These are phyloP conservation scores for Apoderus coryli DNA, from an alignment of 2,888 invertebrate genomes.

Conservation along the genomic window DNA sequence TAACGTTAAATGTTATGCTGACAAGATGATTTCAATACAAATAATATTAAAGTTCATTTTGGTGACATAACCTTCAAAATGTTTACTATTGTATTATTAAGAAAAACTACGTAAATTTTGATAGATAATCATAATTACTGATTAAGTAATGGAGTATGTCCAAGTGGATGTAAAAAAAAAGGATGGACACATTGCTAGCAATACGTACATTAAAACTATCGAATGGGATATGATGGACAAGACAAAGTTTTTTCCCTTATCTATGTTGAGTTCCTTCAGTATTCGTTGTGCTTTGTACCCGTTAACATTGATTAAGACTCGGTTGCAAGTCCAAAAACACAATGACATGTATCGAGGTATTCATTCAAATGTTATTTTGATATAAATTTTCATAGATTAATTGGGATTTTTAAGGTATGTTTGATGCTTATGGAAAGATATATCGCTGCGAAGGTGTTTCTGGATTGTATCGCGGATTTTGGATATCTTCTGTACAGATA, in stretches of 20 bases:
- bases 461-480: slow-evolving; percentile 88
- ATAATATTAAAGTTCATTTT: no score
- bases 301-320: slow-evolving; percentile 84
- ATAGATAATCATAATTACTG: no score
- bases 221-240: slow-evolving; percentile 99
- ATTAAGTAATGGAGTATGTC: no score
- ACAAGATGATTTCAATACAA: no score
- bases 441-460: slow-evolving; percentile 67
- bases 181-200: no score
- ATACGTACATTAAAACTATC: slow-evolving; percentile 77
- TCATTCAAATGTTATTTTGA: background rate
- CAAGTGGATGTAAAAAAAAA: no score
- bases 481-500: slow-evolving; percentile 71
- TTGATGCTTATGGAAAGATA: slow-evolving; percentile 83
- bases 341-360: slow-evolving; percentile 68
- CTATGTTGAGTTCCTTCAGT: slow-evolving; percentile 75
- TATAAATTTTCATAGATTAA: background rate
- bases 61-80: no score
- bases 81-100: no score
- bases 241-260: slow-evolving; percentile 81
- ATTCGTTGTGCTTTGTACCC: slow-evolving; percentile 74
- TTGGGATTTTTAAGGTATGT: slow-evolving; percentile 40
- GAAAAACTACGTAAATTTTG: no score
- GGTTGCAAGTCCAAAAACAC: slow-evolving; percentile 76
- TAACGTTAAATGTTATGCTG: no score